Percentiles rank a stretch among this genome's conserved stretches.
Conservation (phyloP, 2,888 invertebrate species). For the Drosophila falleni region DNA sequence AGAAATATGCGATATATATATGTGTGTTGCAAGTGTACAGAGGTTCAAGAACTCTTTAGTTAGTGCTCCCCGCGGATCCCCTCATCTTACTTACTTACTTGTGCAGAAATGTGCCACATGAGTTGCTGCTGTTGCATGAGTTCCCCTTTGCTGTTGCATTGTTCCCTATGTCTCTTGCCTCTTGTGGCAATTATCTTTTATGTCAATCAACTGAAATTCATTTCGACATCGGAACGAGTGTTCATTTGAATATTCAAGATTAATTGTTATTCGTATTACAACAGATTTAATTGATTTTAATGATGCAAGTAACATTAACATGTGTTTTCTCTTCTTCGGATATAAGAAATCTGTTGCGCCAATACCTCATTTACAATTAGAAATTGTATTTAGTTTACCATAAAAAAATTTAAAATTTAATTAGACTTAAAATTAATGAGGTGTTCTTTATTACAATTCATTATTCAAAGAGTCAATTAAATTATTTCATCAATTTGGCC, state of each 20-base stretch:
- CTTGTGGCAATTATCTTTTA: constrained; percentile 46
- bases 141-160: constrained; percentile 15
- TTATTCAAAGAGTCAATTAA: background rate
- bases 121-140: constrained; percentile 4
- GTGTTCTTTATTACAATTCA: no score
- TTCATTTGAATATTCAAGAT: constrained; percentile 44
- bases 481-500: constrained; percentile 37
- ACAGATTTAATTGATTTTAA: constrained; percentile 60
- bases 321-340: background rate
- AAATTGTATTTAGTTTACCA: background rate
- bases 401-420: background rate
- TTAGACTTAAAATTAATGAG: background rate
- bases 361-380: background rate
- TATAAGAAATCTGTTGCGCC: background rate
- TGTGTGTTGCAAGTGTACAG: constrained; percentile 39
- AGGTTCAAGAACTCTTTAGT: constrained; percentile 13
- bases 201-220: constrained; percentile 65
- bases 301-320: constrained; percentile 29
- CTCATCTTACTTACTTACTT: constrained; percentile 23
- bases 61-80: constrained; percentile 1
- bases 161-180: constrained; percentile 2
- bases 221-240: constrained; percentile 38
- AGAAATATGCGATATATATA: constrained; percentile 35
- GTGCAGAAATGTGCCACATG: constrained; percentile 36
- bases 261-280: constrained; percentile 49